Base-by-base conservation (phyloP, 1,140 invertebrate genomes). In the Cheumatopsyche charites region DNA sequence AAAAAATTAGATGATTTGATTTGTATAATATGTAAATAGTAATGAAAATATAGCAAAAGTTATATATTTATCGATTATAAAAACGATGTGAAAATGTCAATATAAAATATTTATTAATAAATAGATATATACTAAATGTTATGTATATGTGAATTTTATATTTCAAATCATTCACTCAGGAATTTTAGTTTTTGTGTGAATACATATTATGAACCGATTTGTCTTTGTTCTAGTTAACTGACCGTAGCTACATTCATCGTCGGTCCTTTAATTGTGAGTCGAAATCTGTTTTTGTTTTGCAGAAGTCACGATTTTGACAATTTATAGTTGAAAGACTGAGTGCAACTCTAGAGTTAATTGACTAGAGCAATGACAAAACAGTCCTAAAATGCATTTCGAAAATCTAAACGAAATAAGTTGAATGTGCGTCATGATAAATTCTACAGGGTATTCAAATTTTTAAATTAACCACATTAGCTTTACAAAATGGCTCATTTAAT, bases 371-470 rank as follows among this genome's bases (percentile, higher is more conserved):
- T n/a, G n/a, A n/a, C n/a, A n/a, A n/a, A n/a, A n/a, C n/a, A n/a
- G n/a, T n/a, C 4, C 4, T 6, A 52, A 6, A 19, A 5, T 52
- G 13, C 47, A 17, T 52, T 52, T 52, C 15, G 47, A 52, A 52
- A 52, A 52, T 52, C 47, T 17, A 15, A 1, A 1, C 3, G 15
- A 17, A 52, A 52, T 17, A 52, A 52, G 47, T 52, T 52, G 7
- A 52, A 52, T 52, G 47, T 9, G 47, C 47, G 47, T 17, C 47
- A 52, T 52, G 13, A 1, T 52, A 17, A 52, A 52, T 61, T 36
- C 17, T 15, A n/a, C 17, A 49, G 17, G 13, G 17, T 49, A 49
- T n/a, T 5, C 4, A 4, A n/a, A 5, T 49, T 49, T 13, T 5
- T 49, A 49, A 49, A 13, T 49, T 49, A 15, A 49, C 17, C 13